A percentile compares a stretch with the other conserved stretches of the same genome.
phyloP scores from a whole-genome alignment of 2,113 vertebrate species.

The Ammospiza nelsoni region DNA sequence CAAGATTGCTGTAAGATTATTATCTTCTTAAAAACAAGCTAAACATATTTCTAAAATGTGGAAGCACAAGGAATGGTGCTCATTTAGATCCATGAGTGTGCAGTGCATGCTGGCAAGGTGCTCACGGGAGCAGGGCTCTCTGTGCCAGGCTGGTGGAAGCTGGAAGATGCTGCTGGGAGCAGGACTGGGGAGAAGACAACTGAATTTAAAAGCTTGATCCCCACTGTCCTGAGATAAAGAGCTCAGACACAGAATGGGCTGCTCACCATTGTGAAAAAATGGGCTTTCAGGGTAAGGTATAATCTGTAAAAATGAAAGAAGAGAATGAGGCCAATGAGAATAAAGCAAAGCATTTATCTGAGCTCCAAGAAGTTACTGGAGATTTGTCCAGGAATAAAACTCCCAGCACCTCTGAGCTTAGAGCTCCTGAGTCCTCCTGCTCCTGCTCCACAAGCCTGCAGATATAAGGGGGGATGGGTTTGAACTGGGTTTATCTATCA shows the following conservation, averaged over 20 bases:
- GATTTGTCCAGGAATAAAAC: neutral
- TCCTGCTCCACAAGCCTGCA: neutral
- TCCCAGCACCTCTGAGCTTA: neutral
- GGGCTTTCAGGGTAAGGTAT: neutral
- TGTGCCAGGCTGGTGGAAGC: neutral
- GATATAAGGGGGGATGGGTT: neutral
- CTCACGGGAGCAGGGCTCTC: neutral
- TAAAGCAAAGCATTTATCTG: neutral
- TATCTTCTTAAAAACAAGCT: neutral
- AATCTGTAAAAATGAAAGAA: neutral
- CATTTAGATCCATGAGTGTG: neutral
- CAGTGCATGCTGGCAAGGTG: accelerated
- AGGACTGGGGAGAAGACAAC: neutral
- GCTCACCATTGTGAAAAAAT: neutral
- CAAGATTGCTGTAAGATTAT: neutral
- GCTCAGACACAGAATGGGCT: neutral
- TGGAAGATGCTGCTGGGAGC: neutral
- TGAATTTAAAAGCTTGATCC: neutral
- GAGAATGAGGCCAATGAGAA: neutral
- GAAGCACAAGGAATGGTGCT: neutral
- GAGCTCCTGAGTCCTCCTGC: neutral
- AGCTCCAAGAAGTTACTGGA: neutral
- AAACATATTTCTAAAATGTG: neutral
- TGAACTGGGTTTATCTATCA: neutral
- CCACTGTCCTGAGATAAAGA: neutral